Conservation (phyloP, 2,113 vertebrate species). For the Pogona vitticeps region DNA sequence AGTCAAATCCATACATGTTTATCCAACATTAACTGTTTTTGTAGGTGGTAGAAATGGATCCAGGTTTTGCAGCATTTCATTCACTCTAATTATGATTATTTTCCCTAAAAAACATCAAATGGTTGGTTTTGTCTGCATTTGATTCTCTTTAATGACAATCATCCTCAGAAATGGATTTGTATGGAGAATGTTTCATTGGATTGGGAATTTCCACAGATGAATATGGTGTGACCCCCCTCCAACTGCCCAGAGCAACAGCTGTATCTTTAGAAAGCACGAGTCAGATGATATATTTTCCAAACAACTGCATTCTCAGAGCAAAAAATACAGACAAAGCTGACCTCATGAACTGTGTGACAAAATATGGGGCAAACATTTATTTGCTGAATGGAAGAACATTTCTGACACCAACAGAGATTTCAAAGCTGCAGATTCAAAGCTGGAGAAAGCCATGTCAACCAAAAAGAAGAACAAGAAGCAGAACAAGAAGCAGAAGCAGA, state of each 20-base stretch:
- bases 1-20: neutral
- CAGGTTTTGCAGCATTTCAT: neutral
- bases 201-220: neutral
- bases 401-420: slow-evolving; percentile 55
- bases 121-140: neutral
- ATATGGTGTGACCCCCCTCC: neutral
- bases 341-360: neutral
- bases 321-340: neutral
- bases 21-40: neutral
- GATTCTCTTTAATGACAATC: neutral
- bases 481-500: no score
- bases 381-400: slow-evolving; percentile 59
- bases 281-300: neutral
- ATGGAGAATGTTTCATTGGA: neutral
- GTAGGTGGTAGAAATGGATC: neutral
- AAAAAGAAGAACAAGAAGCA: slow-evolving; percentile 26
- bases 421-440: slow-evolving; percentile 51
- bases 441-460: slow-evolving; percentile 34
- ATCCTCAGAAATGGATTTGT: neutral
- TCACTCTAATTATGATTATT: neutral
- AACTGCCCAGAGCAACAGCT: neutral
- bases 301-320: neutral
- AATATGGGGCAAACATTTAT: slow-evolving; percentile 10
- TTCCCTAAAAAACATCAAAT: neutral
- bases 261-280: neutral